Base-by-base conservation (phyloP, 2,888 invertebrate species). In the Drosophila affinis region DNA sequence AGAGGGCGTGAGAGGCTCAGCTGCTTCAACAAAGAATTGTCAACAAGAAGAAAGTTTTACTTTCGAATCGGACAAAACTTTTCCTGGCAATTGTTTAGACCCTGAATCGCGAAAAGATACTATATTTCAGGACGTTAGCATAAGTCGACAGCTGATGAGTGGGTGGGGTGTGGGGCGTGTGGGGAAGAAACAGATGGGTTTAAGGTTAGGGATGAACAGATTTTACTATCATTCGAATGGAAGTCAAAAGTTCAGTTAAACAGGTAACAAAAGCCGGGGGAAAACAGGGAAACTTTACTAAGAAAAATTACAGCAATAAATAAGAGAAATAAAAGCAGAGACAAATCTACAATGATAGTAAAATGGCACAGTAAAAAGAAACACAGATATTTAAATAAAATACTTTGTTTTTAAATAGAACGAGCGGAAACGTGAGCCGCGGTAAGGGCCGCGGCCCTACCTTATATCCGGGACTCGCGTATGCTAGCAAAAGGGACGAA, bases 31-130 rank as follows among this genome's bases (percentile, higher is more conserved):
- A 72, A 61, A 65, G 69, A 76, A 76, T 71, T 73, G 69, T 53
- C 62, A 64, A 76, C 82, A 78, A 48, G 59, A 72, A 48, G 53
- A 81, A 81, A 81, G 81, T 85, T 81, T 82, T 79, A 72, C 86
- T 78, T 79, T 80, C 80, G 76, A 80, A 85, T 85, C 71, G 71
- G 44, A 46, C 27, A 54, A 72, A 85, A 82, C 53, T 79, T 81
- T 73, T 48, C 27, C 17, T 57, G 63, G 61, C 70, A 71, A 72
- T 72, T 72, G 71, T 72, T 72, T 63, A 72, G 71, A 71, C 70
- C 45, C 44, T 47, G 63, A 57, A 39, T 63, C 39, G 39, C 39
- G 39, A n/a, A 46, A n/a, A 46, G 63, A 71, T 71, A 55, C 70
- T 54, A 71, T 71, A 55, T 71, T 54, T 29, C 48, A 12, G 57